Percentiles rank a stretch among this genome's conserved stretches.
phyloP scores from a whole-genome alignment of 2,113 vertebrate genomes.

The Sylvicapra grimmia region DNA sequence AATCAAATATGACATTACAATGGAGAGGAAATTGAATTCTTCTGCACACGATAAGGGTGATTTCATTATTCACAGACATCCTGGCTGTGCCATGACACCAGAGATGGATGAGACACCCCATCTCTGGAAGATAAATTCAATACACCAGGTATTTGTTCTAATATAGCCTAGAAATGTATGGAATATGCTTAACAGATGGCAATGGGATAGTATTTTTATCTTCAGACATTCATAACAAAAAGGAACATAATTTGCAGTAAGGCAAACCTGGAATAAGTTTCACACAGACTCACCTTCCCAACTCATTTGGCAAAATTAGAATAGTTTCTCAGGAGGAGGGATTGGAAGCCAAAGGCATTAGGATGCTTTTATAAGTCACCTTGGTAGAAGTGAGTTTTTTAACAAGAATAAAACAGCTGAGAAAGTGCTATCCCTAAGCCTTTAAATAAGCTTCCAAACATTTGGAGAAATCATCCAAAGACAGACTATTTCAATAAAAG shows the following conservation, averaged over 20 bases:
- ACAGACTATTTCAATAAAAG: not conserved
- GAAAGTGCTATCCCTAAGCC: not conserved
- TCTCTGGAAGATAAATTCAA: slow-evolving; percentile 81
- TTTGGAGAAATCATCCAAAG: not conserved
- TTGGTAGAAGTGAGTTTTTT: slow-evolving; percentile 25
- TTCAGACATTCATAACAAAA: slow-evolving; percentile 72
- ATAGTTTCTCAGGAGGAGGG: not conserved
- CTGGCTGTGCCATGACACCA: slow-evolving; percentile 72
- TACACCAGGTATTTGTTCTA: slow-evolving; percentile 73
- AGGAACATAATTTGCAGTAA: slow-evolving; percentile 70
- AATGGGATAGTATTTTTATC: slow-evolving; percentile 77
- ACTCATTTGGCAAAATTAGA: slow-evolving; percentile 49
- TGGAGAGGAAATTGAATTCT: slow-evolving; percentile 81
- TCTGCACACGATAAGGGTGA: slow-evolving; percentile 76
- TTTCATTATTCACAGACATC: slow-evolving; percentile 76
- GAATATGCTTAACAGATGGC: slow-evolving; percentile 77
- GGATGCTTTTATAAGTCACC: slow-evolving; percentile 33
- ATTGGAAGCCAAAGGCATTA: slow-evolving; percentile 27
- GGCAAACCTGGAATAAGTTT: slow-evolving; percentile 69
- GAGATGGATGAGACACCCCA: slow-evolving; percentile 77
- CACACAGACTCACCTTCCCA: slow-evolving; percentile 46
- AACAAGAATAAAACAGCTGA: slow-evolving; percentile 7
- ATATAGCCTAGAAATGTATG: slow-evolving; percentile 75
- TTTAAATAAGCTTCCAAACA: slow-evolving; percentile 23
- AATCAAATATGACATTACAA: slow-evolving; percentile 81